phyloP scores from a whole-genome alignment of 2,797 vertebrate species.

The Hoplostethus atlanticus region DNA sequence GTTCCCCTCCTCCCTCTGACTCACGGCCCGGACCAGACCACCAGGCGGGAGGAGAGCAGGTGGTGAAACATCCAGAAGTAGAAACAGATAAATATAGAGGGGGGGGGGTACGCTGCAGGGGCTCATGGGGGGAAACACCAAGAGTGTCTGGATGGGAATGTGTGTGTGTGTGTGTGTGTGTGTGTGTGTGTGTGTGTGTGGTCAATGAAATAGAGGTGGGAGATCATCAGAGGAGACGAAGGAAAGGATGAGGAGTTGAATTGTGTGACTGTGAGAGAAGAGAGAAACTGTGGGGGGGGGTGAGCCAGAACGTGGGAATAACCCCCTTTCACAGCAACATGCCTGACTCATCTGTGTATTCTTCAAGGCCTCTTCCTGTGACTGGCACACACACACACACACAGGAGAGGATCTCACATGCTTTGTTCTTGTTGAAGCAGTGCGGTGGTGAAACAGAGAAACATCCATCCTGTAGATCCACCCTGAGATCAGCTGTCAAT shows the following conservation, averaged over 20 bases:
- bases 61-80: not conserved
- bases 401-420: not conserved
- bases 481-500: no score
- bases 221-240: no score
- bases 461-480: no score
- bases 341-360: slow-evolving; percentile 5
- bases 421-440: no score
- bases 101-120: not conserved
- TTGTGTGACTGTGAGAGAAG: no score
- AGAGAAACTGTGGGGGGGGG: no score
- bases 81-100: not conserved
- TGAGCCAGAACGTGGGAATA: not conserved
- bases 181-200: no score
- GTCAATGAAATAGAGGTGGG: no score
- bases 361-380: not conserved
- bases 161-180: no score
- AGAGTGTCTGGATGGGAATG: no score
- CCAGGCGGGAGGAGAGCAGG: slow-evolving; percentile 10
- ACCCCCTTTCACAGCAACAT: not conserved
- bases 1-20: slow-evolving; percentile 52
- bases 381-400: not conserved
- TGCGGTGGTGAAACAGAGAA: no score
- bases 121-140: not conserved
- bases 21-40: slow-evolving; percentile 35
- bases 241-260: no score